Conservation (phyloP, 2,888 invertebrate genomes). For the Acanthosepion esculentum region DNA sequence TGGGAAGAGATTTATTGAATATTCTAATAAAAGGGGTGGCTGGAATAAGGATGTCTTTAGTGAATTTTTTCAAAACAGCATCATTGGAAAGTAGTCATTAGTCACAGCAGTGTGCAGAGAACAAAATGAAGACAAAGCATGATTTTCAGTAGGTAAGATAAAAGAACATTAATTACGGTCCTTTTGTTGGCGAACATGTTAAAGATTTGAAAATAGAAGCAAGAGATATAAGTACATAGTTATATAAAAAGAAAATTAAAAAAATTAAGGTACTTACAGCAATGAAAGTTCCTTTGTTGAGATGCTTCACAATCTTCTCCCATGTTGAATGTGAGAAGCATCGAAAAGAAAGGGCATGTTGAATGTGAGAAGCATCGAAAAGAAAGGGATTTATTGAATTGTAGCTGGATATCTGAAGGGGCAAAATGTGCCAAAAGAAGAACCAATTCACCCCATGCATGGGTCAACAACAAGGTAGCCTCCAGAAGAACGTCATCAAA, state of each 20-base stretch:
- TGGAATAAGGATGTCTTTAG: too few relatives aligned
- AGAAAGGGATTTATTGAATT: not conserved
- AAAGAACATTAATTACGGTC: too few relatives aligned
- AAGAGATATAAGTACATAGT: not conserved
- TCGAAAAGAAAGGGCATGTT: not conserved
- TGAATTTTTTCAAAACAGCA: too few relatives aligned
- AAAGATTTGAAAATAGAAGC: not conserved
- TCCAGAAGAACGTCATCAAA: slow-evolving; percentile 14
- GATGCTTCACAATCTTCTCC: slow-evolving; percentile 19
- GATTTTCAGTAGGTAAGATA: too few relatives aligned
- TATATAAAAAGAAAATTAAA: not conserved
- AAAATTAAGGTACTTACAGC: not conserved
- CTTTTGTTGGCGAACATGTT: too few relatives aligned
- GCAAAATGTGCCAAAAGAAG: not conserved
- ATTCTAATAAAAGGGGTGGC: too few relatives aligned
- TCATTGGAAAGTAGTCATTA: too few relatives aligned
- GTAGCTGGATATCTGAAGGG: not conserved
- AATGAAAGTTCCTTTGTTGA: not conserved
- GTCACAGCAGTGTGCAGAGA: too few relatives aligned
- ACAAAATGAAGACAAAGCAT: too few relatives aligned
- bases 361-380: not conserved
- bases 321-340: slow-evolving; percentile 10
- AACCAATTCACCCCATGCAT: slow-evolving; percentile 36
- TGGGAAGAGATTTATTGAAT: too few relatives aligned
- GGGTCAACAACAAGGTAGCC: not conserved